These are phyloP conservation scores for Halesus radiatus DNA, from an alignment of 1,140 invertebrate genomes.

Conservation along the genomic window DNA sequence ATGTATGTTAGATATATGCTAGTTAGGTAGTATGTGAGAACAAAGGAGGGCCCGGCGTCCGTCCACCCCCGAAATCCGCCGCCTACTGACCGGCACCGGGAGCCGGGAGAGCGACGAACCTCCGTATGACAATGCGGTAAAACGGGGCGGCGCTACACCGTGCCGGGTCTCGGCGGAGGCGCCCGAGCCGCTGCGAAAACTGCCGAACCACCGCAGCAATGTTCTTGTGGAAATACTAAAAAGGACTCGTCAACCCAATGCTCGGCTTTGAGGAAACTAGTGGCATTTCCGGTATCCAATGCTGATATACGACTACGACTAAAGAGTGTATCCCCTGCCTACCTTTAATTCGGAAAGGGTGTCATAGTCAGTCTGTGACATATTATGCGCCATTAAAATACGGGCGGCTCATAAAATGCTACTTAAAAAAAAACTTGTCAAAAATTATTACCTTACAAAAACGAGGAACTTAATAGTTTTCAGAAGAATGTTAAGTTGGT, in stretches of 20 bases:
- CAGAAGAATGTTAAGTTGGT: too few relatives aligned
- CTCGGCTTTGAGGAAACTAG: slow-evolving; percentile 4
- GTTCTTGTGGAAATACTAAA: slow-evolving; percentile 2
- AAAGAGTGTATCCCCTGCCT: slow-evolving; percentile 1
- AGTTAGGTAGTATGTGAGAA: slow-evolving; percentile 24
- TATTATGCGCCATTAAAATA: too few relatives aligned
- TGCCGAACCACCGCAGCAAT: slow-evolving; percentile 14
- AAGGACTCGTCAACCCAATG: background rate
- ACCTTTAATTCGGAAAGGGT: background rate
- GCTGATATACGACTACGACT: background rate
- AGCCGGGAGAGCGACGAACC: slow-evolving; percentile 28
- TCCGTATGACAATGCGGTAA: slow-evolving; percentile 49
- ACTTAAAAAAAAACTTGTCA: too few relatives aligned
- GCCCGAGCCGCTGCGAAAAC: background rate
- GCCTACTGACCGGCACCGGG: slow-evolving; percentile 39
- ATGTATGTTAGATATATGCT: too few relatives aligned
- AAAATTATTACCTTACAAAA: too few relatives aligned
- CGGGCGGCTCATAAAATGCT: too few relatives aligned
- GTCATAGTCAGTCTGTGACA: too few relatives aligned
- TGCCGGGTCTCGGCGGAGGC: slow-evolving; percentile 28
- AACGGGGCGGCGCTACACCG: slow-evolving; percentile 39
- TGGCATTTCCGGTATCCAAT: background rate
- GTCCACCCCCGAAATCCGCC: slow-evolving; percentile 12
- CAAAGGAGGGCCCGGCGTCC: slow-evolving; percentile 41
- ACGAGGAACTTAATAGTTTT: too few relatives aligned